phyloP scores from a whole-genome alignment of 2,888 invertebrate genomes.

The Thereva nobilitata region DNA sequence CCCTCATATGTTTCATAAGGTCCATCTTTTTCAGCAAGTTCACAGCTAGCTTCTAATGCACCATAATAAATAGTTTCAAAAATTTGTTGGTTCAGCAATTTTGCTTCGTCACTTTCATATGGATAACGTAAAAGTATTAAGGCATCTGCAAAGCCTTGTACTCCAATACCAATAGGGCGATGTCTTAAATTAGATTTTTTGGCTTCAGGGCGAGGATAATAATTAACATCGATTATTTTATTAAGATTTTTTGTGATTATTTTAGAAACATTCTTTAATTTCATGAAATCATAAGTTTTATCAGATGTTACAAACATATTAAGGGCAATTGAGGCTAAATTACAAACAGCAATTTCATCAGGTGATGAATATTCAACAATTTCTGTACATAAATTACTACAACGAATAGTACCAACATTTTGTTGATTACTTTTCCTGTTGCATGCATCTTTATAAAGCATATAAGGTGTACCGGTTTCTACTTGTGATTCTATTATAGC shows the following conservation, averaged over 20 bases:
- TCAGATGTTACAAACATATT: constrained; percentile 87
- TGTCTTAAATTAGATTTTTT: constrained; percentile 83
- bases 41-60: constrained; percentile 95
- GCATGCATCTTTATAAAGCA: constrained; percentile 95
- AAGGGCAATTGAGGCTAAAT: constrained; percentile 94
- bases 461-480: constrained; percentile 98
- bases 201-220: constrained; percentile 92
- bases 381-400: constrained; percentile 97
- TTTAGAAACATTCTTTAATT: constrained; percentile 85
- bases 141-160: constrained; percentile 97
- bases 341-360: constrained; percentile 97
- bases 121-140: constrained; percentile 92
- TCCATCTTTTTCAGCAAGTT: constrained; percentile 82
- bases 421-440: constrained; percentile 97
- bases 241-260: constrained; percentile 89
- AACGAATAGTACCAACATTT: constrained; percentile 97
- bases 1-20: constrained; percentile 91
- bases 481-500: constrained; percentile 93
- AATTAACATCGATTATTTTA: constrained; percentile 96
- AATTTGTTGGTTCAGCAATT: constrained; percentile 87
- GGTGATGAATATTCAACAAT: constrained; percentile 91
- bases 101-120: constrained; percentile 87
- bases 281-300: constrained; percentile 83
- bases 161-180: constrained; percentile 88
- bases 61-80: constrained; percentile 98